Conservation (phyloP, 2,797 vertebrate genomes). For the Loriculus beryllinus region DNA sequence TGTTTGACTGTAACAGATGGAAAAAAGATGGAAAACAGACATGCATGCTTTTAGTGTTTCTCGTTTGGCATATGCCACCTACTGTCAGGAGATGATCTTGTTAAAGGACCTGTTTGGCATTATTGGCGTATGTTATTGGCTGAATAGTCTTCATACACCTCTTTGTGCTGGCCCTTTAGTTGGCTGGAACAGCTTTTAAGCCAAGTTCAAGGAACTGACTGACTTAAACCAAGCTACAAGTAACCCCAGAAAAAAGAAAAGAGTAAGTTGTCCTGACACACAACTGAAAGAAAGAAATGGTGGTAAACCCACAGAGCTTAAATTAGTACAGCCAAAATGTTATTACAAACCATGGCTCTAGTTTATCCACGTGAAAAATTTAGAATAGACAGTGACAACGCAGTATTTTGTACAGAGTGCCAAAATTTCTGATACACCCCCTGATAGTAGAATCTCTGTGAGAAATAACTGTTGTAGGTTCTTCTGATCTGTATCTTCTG, state of each 20-base stretch:
- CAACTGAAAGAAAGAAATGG: not conserved
- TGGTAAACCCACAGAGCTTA: not conserved
- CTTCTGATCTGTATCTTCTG: not conserved
- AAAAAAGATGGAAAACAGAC: not conserved
- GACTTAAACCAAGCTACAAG: not conserved
- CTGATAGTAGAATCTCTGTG: not conserved
- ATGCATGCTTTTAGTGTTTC: accelerated
- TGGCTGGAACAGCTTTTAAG: not conserved
- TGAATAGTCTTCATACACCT: not conserved
- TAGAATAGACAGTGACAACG: not conserved
- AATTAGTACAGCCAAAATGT: not conserved
- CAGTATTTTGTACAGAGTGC: not conserved
- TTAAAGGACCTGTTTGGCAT: not conserved
- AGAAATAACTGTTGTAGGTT: not conserved
- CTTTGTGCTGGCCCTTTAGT: not conserved
- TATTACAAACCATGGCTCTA: not conserved
- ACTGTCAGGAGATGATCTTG: not conserved
- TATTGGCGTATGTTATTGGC: not conserved
- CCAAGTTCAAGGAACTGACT: not conserved
- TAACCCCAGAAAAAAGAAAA: not conserved
- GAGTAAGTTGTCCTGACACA: not conserved
- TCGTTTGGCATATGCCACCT: not conserved
- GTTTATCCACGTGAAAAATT: not conserved
- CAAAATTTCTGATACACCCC: not conserved
- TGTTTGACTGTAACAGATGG: not conserved